Evolutionary conservation across 2,797 vertebrate genomes (phyloP).

Genomic region (Eidolon dupreanum): DNA sequence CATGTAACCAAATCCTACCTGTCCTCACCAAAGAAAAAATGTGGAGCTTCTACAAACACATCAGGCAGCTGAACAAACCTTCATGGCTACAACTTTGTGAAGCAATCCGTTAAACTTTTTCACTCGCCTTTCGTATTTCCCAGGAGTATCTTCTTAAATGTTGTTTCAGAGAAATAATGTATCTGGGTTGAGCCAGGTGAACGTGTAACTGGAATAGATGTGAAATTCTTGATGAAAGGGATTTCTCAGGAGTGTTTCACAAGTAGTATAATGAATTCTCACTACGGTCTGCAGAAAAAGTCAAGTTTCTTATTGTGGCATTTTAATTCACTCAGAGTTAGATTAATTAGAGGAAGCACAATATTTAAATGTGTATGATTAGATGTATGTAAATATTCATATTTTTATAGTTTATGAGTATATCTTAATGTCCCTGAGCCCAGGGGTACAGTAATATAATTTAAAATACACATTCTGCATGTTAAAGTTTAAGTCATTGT

Average conservation of each 20-base stretch:
- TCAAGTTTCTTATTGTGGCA: not conserved
- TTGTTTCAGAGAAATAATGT: not conserved
- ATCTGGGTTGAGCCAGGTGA: not conserved
- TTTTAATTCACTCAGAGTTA: conserved; percentile 1
- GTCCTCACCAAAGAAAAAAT: not conserved
- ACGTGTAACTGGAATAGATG: not conserved
- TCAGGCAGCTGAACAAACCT: not conserved
- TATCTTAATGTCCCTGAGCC: not conserved
- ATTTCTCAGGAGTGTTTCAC: not conserved
- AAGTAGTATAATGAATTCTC: conserved; percentile 30
- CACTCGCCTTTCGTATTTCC: not conserved
- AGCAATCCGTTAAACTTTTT: not conserved
- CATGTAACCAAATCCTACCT: not conserved
- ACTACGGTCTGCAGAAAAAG: not conserved
- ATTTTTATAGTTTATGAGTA: conserved; percentile 51
- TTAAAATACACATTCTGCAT: conserved; percentile 43
- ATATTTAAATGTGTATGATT: conserved; percentile 52
- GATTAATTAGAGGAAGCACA: not conserved
- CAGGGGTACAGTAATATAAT: conserved; percentile 37
- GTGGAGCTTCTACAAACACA: too few relatives aligned
- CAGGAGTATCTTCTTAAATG: not conserved
- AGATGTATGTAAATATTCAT: conserved; percentile 67
- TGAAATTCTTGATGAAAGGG: conserved; percentile 18
- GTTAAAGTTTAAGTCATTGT: conserved; percentile 50
- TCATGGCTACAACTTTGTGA: not conserved